Evolutionary conservation across 2,113 vertebrate genomes (phyloP).

Genomic region (Ornithorhynchus anatinus): DNA sequence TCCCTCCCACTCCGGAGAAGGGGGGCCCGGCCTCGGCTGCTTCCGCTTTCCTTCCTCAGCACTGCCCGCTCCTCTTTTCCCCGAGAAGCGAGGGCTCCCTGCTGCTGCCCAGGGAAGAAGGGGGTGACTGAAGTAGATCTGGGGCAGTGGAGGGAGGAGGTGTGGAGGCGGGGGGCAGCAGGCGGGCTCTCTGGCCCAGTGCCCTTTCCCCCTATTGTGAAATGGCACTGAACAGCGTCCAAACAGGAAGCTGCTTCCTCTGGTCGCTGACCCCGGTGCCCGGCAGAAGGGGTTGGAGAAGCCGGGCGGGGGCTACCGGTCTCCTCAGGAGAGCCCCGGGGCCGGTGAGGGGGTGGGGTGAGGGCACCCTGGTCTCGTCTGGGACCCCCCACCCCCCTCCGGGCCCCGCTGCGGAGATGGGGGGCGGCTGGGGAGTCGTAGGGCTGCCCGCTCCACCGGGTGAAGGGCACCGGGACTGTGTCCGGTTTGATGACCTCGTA

Average conservation of each 20-base stretch:
- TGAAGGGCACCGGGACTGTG: too few species aligned
- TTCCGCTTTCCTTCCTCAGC: too few species aligned
- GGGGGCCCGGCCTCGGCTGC: too few species aligned
- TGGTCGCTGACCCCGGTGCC: slow-evolving; percentile 41
- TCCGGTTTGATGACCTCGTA: too few species aligned
- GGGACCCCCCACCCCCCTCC: not conserved
- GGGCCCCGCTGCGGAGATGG: not conserved
- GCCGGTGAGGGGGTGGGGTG: not conserved
- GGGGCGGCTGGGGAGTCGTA: not conserved
- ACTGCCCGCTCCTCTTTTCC: too few species aligned
- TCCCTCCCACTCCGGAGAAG: too few species aligned
- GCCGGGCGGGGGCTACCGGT: slow-evolving; percentile 20
- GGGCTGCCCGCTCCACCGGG: too few species aligned
- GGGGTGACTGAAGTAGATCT: not conserved
- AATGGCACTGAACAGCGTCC: slow-evolving; percentile 69
- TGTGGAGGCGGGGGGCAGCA: not conserved
- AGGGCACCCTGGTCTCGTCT: not conserved
- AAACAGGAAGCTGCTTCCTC: slow-evolving; percentile 74
- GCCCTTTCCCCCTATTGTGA: slow-evolving; percentile 75
- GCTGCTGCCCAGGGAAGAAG: too few species aligned
- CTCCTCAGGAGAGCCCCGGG: slow-evolving; percentile 47
- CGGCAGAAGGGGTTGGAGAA: slow-evolving; percentile 45
- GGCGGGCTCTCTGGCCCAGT: slow-evolving; percentile 40
- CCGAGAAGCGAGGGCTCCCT: too few species aligned
- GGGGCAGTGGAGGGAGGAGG: accelerated